phyloP scores from a whole-genome alignment of 2,888 invertebrate genomes.

The Epinotia bilunana region DNA sequence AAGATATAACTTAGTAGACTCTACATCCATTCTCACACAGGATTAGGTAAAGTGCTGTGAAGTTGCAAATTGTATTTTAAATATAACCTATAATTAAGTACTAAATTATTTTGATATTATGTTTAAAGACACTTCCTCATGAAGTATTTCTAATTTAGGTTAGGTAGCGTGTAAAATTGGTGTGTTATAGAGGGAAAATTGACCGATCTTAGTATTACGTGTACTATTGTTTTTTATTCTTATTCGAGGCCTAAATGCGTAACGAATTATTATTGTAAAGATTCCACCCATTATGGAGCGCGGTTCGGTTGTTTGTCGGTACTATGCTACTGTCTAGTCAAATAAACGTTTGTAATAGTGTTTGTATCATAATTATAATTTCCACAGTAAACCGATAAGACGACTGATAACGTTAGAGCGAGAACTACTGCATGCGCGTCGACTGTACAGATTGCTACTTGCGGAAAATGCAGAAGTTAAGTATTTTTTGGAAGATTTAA shows the following conservation, averaged over 20 bases:
- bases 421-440: conserved; percentile 48
- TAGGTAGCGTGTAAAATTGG: conserved; percentile 67
- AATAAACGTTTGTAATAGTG: conserved; percentile 76
- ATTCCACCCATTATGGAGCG: conserved; percentile 70
- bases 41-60: conserved; percentile 74
- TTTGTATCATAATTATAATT: conserved; percentile 75
- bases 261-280: conserved; percentile 61
- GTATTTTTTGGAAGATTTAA: conserved; percentile 41
- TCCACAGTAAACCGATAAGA: conserved; percentile 64
- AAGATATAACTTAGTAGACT: conserved; percentile 49
- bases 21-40: conserved; percentile 59
- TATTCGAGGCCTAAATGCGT: conserved; percentile 68
- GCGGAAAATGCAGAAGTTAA: conserved; percentile 31
- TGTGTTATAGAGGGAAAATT: conserved; percentile 68
- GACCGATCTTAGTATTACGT: conserved; percentile 61
- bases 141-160: conserved; percentile 68
- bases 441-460: conserved; percentile 46
- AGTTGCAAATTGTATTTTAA: conserved; percentile 76
- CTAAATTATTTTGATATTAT: conserved; percentile 82
- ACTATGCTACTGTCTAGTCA: conserved; percentile 83
- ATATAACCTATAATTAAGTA: conserved; percentile 74
- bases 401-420: conserved; percentile 59
- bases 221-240: conserved; percentile 56
- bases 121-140: conserved; percentile 78
- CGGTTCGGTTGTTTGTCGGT: conserved; percentile 69